These are phyloP conservation scores for Drosophila lacicola DNA, from an alignment of 2,888 invertebrate genomes.

Conservation along the genomic window DNA sequence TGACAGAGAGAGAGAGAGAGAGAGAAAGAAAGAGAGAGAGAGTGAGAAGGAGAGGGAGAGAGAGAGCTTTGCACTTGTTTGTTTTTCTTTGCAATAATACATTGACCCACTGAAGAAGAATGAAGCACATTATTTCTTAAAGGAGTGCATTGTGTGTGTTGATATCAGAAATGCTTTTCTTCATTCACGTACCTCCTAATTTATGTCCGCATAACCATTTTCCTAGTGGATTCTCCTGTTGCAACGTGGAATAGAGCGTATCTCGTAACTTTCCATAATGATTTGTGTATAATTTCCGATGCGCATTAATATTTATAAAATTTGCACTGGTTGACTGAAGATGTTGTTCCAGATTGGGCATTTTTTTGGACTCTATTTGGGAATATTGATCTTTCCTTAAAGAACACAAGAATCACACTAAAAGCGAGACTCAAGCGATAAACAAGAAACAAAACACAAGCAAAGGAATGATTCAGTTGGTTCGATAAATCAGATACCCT, in stretches of 20 bases:
- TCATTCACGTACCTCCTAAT: background rate
- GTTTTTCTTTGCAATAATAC: too few relatives aligned
- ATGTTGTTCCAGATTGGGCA: background rate
- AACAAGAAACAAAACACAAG: background rate
- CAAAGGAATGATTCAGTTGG: background rate
- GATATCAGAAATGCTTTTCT: too few relatives aligned
- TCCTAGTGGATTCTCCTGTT: background rate
- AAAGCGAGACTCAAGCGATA: background rate
- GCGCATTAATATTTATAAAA: background rate
- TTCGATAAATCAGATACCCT: background rate
- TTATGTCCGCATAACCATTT: constrained; percentile 1
- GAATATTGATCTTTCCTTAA: background rate
- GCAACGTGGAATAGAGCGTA: background rate
- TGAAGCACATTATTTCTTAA: too few relatives aligned
- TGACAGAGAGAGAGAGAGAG: too few relatives aligned
- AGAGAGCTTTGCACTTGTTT: too few relatives aligned
- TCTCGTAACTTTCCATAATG: background rate
- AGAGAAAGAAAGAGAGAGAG: too few relatives aligned
- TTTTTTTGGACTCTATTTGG: background rate
- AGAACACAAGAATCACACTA: background rate
- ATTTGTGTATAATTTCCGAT: background rate
- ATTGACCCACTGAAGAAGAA: too few relatives aligned
- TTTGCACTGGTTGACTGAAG: background rate
- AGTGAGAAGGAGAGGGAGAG: too few relatives aligned
- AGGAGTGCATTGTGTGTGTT: too few relatives aligned